Evolutionary conservation across 2,888 invertebrate genomes (phyloP).

Genomic region (Troglohyphantes excavatus): DNA sequence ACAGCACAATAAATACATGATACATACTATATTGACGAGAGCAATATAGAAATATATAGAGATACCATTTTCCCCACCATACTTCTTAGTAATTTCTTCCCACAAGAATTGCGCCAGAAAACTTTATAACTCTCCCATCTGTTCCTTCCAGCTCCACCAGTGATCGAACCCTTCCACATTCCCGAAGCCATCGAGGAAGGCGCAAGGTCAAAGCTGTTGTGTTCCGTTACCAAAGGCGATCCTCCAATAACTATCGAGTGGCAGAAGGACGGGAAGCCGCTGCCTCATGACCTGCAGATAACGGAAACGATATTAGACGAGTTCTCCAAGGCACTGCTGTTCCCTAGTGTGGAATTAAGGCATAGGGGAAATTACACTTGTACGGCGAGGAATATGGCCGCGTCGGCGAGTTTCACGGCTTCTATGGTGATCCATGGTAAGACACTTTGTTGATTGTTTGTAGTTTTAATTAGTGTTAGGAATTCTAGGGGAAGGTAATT

Average conservation of each 20-base stretch:
- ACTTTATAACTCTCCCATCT: too few species aligned
- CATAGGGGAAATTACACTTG: slow-evolving; percentile 82
- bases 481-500: too few species aligned
- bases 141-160: slow-evolving; percentile 88
- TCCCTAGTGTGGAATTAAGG: slow-evolving; percentile 81
- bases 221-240: slow-evolving; percentile 83
- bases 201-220: slow-evolving; percentile 83
- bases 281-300: slow-evolving; percentile 80
- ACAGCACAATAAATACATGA: too few species aligned
- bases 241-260: slow-evolving; percentile 82
- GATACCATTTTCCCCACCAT: too few species aligned
- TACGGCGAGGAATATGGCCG: slow-evolving; percentile 81
- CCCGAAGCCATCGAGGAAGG: slow-evolving; percentile 83
- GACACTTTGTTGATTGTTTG: not conserved
- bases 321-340: slow-evolving; percentile 82
- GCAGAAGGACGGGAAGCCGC: slow-evolving; percentile 81
- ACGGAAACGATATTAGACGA: slow-evolving; percentile 80
- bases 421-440: slow-evolving; percentile 80
- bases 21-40: too few species aligned
- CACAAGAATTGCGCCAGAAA: too few species aligned
- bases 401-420: slow-evolving; percentile 81
- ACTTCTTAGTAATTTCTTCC: too few species aligned
- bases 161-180: slow-evolving; percentile 84
- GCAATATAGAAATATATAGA: too few species aligned
- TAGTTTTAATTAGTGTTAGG: too few species aligned